Evolutionary conservation across 1,140 invertebrate genomes (phyloP), one percentile per base, ranked within the genome.

Genomic region (Chionoecetes opilio): DNA sequence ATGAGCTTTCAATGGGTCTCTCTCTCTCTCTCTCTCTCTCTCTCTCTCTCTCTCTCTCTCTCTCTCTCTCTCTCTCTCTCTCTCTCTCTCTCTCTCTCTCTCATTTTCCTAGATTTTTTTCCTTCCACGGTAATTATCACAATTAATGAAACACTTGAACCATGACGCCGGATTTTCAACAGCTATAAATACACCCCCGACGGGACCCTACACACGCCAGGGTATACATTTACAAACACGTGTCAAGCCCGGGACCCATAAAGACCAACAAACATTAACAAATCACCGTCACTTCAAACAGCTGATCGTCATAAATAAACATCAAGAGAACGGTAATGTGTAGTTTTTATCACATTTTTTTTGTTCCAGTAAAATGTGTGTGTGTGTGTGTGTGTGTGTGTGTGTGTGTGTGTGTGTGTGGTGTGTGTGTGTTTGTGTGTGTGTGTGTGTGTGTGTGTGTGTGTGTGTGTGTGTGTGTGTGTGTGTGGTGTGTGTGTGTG

Each of bases 21-120:
- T n/a, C n/a, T 31, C 31, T 90, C 5, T n/a, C 88, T 46, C 88
- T 90, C 38, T 90, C 88, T 90, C 88, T 41, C 87, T 89, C 37
- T 89, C 87, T 41, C 87, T 41, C 37, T 89, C 37, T 41, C 87
- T 41, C 87, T 41, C 37, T 89, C 87, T 41, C 37, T 41, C 37
- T 41, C 37, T 53, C 41, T 90, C 88, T 53, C 88, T 90, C 90
- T 91, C 46, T 75, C 90, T 75, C 53, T 91, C 46, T 75, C 90
- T 34, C 46, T 91, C 46, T 34, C 89, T 34, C 46, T 75, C 41
- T 91, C 89, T 63, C 89, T 75, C 31, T 75, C 46, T 34, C 89
- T 91, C 46, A 31, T 41, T 63, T 17, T 14, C 29, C 14, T n/a
- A 17, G 21, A 14, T 53, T 41, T 41, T 41, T 41, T 41, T 41